Evolutionary conservation across 2,113 vertebrate genomes (phyloP), one percentile per base, ranked within the genome.

Genomic region (Larimichthys polyactis): DNA sequence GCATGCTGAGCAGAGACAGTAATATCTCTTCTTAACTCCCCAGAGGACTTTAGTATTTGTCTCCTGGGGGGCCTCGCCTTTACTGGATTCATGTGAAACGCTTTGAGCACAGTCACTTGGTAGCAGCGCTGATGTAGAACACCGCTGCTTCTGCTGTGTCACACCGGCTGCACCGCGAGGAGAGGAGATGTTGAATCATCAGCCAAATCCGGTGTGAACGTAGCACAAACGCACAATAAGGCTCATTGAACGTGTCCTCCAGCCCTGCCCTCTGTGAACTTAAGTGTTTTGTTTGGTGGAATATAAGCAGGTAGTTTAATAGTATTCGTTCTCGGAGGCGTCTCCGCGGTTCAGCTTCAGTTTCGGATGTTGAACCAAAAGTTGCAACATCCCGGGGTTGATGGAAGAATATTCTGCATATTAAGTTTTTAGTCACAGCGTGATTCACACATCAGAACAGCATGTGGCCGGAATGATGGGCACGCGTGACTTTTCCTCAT

Each of bases 391-490:
- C 74, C 48, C 11, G 57, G 10, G 51, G 49, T 24, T 78, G 49
- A 22, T 20, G 71, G 63, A 43, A 36, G 55, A 72, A 73, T 73
- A 29, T 73, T 69, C n/a, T 77, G 68, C 55, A 52, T 58, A 55
- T 51, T 67, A 60, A 67, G 60, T 48, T 36, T 75, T 80, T 66
- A 55, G 60, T 60, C 83, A 60, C 77, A 57, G 48, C 22, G 10
- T 72, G 78, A 81, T 63, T 77, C 63, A 73, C 60, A 76, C 67
- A 57, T 67, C 27, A 48, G 43, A 40, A n/a, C 63, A 22, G 32
- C 55, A 62, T 19, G 4, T 22, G 48, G 15, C 17, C 12, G 22
- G 55, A 69, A 49, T 74, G n/a, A 51, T 52, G 48, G 5, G 5
- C 66, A 14, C 6, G 5, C 36, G 4, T 15, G n/a, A 49, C 12